Base-by-base conservation (phyloP, 2,888 invertebrate genomes). In the Coelopa pilipes region DNA sequence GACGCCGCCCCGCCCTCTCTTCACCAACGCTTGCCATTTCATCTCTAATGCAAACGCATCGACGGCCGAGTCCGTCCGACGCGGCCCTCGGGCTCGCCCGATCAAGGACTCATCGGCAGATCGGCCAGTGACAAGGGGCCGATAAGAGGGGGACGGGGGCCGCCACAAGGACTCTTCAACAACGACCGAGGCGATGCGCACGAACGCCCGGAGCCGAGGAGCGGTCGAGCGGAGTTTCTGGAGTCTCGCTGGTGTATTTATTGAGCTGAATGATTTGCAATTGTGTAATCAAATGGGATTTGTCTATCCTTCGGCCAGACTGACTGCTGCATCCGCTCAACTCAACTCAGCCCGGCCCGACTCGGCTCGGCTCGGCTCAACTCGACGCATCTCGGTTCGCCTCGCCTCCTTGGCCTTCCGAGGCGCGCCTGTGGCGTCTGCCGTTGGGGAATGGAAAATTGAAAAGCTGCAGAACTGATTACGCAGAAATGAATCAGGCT, bases 241-340 rank as follows among this genome's bases (percentile, higher is more conserved):
- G 34, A 34, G 34, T 34, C 34, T 34, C 5, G 10, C 24, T 34
- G n/a, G 21, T 66, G 66, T 49, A 53, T 66, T 66, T 66, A 66
- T 66, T 49, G 50, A 66, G 50, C 45, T 66, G 66, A 50, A 66
- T 50, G 66, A 66, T 66, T 66, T 66, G 66, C 49, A 49, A 66
- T 66, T 66, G 66, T 66, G 66, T 66, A 49, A 66, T 66, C 66
- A 66, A 66, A 66, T 66, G 24, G 53, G 50, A 65, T 65, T 4
- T 65, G 63, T 46, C 63, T 46, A 45, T 63, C 45, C 17, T 17
- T 46, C 49, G 4, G 24, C 50, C 21, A 21, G 53, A 11, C 1
- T 34, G 24, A 62, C 60, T 62, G 21, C 60, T 24, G 45, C 24
- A 21, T 62, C 21, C 21, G 60, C 60, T 34, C 34, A 34, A 34